Conservation (phyloP, 2,888 invertebrate genomes). For the Dicranocentrus wangi region DNA sequence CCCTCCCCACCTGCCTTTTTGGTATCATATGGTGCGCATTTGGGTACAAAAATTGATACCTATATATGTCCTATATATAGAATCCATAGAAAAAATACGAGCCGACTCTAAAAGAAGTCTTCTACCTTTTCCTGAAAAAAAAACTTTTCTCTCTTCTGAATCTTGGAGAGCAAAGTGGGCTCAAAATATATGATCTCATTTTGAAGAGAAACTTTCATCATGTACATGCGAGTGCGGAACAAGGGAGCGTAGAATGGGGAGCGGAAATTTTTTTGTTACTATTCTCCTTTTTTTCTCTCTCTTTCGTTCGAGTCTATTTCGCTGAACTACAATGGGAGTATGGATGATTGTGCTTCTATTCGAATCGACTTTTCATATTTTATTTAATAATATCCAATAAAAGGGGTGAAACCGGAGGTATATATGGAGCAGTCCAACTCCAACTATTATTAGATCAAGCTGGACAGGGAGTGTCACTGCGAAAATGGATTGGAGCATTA, state of each 20-base stretch:
- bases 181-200: constrained; percentile 41
- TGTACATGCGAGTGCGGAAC: not conserved
- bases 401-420: too few species aligned
- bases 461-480: too few species aligned
- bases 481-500: too few species aligned
- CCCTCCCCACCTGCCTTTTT: too few species aligned
- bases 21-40: too few species aligned
- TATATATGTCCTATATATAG: too few species aligned
- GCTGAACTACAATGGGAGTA: constrained; percentile 14
- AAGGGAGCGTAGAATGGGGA: not conserved
- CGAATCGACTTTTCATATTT: too few species aligned
- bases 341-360: constrained; percentile 15
- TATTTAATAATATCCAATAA: too few species aligned
- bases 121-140: constrained; percentile 1
- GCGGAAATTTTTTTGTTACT: not conserved
- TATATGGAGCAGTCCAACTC: too few species aligned
- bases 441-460: too few species aligned
- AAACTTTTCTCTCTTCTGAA: constrained; percentile 8
- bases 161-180: too few species aligned
- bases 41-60: too few species aligned
- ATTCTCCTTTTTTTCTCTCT: constrained; percentile 13
- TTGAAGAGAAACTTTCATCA: constrained; percentile 40
- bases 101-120: not conserved
- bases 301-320: constrained; percentile 15
- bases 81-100: constrained; percentile 4